A percentile compares a stretch with the other conserved stretches of the same genome.
Conservation (phyloP, 2,113 vertebrate genomes). For the Hippocampus barbouri region DNA sequence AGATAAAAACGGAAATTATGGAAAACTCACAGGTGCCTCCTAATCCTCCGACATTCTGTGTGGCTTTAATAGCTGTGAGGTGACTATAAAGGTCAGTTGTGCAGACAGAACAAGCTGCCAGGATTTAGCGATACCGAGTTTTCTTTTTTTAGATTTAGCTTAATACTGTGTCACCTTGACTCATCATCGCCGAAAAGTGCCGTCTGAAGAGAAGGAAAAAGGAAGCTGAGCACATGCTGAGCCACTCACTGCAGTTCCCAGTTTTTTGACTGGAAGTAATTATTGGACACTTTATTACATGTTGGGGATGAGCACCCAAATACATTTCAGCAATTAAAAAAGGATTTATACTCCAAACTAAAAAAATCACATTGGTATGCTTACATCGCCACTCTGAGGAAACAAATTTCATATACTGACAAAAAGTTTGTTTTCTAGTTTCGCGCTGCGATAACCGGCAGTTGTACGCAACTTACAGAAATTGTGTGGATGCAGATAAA, state of each 20-base stretch:
- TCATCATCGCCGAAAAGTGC: not conserved
- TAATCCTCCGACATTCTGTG: not conserved
- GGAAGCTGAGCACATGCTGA: not conserved
- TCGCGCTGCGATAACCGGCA: too few relatives aligned
- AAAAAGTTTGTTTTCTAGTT: too few relatives aligned
- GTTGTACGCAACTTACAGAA: too few relatives aligned
- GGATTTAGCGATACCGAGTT: not conserved
- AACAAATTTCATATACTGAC: too few relatives aligned
- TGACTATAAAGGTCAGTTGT: not conserved
- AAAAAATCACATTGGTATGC: too few relatives aligned
- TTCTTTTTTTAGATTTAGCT: not conserved
- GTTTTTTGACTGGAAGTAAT: slow-evolving; percentile 11
- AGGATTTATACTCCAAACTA: too few relatives aligned
- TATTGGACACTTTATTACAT: not conserved
- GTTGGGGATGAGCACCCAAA: not conserved
- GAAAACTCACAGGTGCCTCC: not conserved
- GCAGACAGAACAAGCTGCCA: not conserved
- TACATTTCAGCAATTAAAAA: not conserved
- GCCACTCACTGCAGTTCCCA: slow-evolving; percentile 4
- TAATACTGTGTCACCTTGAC: not conserved
- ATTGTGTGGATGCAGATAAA: too few relatives aligned
- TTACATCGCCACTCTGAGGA: too few relatives aligned
- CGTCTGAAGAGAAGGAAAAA: not conserved
- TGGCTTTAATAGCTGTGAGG: not conserved
- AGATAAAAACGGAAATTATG: not conserved